Evolutionary conservation across 1,140 invertebrate genomes (phyloP).

Genomic region (Cheumatopsyche charites): DNA sequence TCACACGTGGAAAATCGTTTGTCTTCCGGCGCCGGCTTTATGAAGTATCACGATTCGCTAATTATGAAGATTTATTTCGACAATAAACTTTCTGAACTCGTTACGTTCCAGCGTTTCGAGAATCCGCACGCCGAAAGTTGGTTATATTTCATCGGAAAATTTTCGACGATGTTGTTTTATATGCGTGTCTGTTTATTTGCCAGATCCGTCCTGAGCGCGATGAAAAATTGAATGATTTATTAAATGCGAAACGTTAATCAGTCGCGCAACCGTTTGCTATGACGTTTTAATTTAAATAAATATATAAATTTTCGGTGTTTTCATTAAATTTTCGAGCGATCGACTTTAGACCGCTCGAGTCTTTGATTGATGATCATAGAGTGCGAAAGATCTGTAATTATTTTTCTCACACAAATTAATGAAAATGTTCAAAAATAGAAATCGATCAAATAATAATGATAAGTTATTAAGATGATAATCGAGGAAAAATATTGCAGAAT

Average conservation of each 20-base stretch:
- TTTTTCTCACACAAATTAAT: not conserved
- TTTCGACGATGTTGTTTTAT: not conserved
- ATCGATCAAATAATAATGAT: no score
- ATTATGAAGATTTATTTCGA: conserved; percentile 32
- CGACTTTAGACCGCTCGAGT: not conserved
- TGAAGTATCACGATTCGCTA: conserved; percentile 28
- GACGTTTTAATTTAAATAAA: conserved; percentile 32
- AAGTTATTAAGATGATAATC: no score
- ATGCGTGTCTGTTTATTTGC: not conserved
- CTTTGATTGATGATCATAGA: conserved; percentile 21
- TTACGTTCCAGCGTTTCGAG: conserved; percentile 8
- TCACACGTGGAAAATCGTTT: conserved; percentile 24
- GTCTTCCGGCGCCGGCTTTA: not conserved
- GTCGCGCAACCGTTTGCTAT: conserved; percentile 26
- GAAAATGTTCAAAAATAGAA: no score
- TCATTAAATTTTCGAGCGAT: conserved; percentile 26
- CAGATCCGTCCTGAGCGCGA: not conserved
- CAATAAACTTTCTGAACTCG: conserved; percentile 23
- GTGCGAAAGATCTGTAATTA: not conserved
- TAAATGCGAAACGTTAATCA: conserved; percentile 22
- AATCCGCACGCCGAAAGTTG: not conserved
- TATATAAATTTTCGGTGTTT: conserved; percentile 29
- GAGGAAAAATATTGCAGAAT: no score
- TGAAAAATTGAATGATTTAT: conserved; percentile 30
- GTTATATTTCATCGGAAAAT: not conserved